Evolutionary conservation across 2,113 vertebrate species (phyloP), one percentile per base, ranked within the genome.

Genomic region (Grantiella picta): DNA sequence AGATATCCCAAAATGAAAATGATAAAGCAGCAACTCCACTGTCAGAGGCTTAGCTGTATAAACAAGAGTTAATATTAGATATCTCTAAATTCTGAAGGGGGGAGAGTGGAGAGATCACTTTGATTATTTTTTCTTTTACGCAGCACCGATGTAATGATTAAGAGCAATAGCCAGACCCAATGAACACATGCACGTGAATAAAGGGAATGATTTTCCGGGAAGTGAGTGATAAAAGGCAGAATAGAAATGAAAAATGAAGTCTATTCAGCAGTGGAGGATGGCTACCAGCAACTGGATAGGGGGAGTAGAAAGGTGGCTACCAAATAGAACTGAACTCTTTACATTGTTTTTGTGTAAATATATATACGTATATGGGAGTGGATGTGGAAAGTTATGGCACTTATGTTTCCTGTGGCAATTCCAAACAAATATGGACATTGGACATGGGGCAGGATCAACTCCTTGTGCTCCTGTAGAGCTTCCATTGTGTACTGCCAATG

Each of bases 371-470:
- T 5, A 3, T 11, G 5, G 33, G 27, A 36, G 25, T 49, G 64
- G 15, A n/a, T n/a, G 18, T 68, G 19, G 38, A 29, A 64, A 79
- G 15, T 22, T 22, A 24, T 40, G 31, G 49, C 60, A 49, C 11
- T 57, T 31, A 0, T 1, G 42, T 23, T n/a, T 68, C n/a, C 53
- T 64, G 35, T 64, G 52, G 7, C 10, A 87, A 14, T 45, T 45
- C 44, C 44, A 45, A 45, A 45, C 44, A 45, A 45, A 45, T 45
- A 45, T 45, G 19, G 11, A 57, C 7, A 11, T 1, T 56, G 56
- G 60, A 36, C 23, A 9, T 0, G 3, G 38, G 2, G 9, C 1
- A 2, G 21, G 16, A 36, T 31, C 2, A 3, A 9, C 44, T 82
- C 31, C 38, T 28, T 57, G 36, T 65, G 22, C 40, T 68, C 16